These are phyloP conservation scores for Grus americana DNA, from an alignment of 2,113 vertebrate species.

Conservation along the genomic window DNA sequence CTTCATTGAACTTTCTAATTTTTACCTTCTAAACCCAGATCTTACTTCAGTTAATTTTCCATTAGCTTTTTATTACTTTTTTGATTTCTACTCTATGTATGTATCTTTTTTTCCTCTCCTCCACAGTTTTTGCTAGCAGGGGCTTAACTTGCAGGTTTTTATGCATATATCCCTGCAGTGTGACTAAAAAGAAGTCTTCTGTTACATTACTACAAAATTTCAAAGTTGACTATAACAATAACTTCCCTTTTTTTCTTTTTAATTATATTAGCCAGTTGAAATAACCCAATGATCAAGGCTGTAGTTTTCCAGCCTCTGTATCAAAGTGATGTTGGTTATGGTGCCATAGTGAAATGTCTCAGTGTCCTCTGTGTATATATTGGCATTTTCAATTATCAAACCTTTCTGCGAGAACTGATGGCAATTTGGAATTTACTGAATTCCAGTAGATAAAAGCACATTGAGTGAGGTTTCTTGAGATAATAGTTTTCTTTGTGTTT, in stretches of 20 bases:
- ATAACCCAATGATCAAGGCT: not conserved
- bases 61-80: constrained; percentile 40
- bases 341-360: not conserved
- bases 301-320: not conserved
- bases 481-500: constrained; percentile 37
- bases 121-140: not conserved
- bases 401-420: not conserved
- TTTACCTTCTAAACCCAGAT: constrained; percentile 1
- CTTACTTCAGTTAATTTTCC: constrained; percentile 53
- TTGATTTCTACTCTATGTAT: not conserved
- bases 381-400: not conserved
- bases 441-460: constrained; percentile 17
- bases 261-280: not conserved
- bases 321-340: not conserved
- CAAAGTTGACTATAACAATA: not conserved
- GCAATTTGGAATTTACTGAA: not conserved
- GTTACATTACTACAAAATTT: constrained; percentile 9
- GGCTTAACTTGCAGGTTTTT: constrained; percentile 9
- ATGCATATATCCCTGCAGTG: not conserved
- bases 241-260: not conserved
- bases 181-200: constrained; percentile 35
- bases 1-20: not conserved
- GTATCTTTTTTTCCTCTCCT: constrained; percentile 1
- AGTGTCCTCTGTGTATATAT: not conserved
- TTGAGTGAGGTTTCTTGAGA: not conserved